Conservation (phyloP, 2,888 invertebrate species). For the Leptinotarsa juncta region DNA sequence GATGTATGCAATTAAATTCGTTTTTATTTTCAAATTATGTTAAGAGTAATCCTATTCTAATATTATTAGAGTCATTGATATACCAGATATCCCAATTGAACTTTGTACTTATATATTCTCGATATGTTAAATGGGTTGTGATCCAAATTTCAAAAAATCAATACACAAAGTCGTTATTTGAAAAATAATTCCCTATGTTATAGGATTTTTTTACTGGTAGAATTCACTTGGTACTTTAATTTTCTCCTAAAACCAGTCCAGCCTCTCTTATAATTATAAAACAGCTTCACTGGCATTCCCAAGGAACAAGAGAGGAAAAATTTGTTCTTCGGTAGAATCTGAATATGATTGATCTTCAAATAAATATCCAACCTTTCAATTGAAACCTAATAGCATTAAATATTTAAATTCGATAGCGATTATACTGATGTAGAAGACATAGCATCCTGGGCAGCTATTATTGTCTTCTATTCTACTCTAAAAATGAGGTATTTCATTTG, state of each 20-base stretch:
- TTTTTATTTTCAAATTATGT: background rate
- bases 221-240: no score
- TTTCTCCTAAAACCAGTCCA: background rate
- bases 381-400: background rate
- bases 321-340: background rate
- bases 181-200: background rate
- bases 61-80: no score
- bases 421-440: no score
- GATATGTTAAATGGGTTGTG: background rate
- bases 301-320: background rate
- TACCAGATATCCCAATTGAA: background rate
- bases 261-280: background rate
- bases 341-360: background rate
- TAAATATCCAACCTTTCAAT: background rate
- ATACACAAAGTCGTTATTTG: background rate
- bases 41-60: no score
- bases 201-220: no score
- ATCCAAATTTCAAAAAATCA: background rate
- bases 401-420: background rate
- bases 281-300: background rate
- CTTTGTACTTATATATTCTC: background rate
- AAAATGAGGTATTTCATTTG: slow-evolving; percentile 17
- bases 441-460: background rate
- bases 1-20: background rate
- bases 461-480: background rate